Base-by-base conservation (phyloP, 2,797 vertebrate species). In the Melanogrammus aeglefinus region DNA sequence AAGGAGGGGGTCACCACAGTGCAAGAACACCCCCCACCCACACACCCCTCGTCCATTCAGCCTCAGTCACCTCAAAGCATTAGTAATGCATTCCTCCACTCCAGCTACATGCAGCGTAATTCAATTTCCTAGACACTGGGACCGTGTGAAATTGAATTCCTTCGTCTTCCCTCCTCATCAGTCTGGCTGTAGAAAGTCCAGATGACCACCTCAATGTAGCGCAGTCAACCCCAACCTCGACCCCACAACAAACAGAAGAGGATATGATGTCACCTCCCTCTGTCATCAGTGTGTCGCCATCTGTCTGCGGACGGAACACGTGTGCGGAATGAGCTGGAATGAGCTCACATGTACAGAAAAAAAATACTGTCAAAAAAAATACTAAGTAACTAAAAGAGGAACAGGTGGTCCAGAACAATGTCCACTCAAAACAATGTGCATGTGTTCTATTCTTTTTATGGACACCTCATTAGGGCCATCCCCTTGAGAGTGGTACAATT, bases 51-150 rank as follows among this genome's bases (percentile, higher is more conserved):
- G 75, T 21, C 80, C 85, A 91, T 91, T 94, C 87, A 91, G 91
- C 85, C n/a, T n/a, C 80, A 81, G 78, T 83, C 86, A 91, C 88
- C 90, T 90, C 91, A 91, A 88, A 88, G 91, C 91, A 93, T 92
- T 94, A 92, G 91, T 90, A 74, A 92, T 84, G 91, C 92, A 94
- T 93, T 94, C 92, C 92, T 90, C 81, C 81, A 81, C 84, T 85
- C 83, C 84, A 76, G 90, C 89, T 88, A 91, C 84, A 88, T 87
- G 83, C 86, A 79, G 86, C 47, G 78, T 91, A 90, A 92, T 91
- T 94, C 81, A 87, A 94, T 93, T 94, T 94, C 86, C 91, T 84
- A 78, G 63, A 86, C 84, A 86, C 90, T 85, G 83, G 87, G 88
- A 70, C 82, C 75, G 90, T 88, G 89, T 90, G 89, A 92, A 90